Base-by-base conservation (phyloP, 2,797 vertebrate genomes). In the Danio choprae region DNA sequence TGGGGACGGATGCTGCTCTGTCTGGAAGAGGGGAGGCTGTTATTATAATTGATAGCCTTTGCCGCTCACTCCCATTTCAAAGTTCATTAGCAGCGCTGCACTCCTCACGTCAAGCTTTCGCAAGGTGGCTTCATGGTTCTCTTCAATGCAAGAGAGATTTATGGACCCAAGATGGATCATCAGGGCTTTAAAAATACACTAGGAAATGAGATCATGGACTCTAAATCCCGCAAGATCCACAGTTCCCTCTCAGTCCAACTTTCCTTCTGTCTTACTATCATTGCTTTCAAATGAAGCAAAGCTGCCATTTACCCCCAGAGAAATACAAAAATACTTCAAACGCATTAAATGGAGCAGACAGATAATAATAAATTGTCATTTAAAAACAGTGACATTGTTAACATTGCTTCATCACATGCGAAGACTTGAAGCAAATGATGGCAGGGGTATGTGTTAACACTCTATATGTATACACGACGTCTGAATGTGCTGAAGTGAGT, bases 31-130 rank as follows among this genome's bases (percentile, higher is more conserved):
- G 53, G 81, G 73, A 50, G 78, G 78, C 55, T 56, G 80, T 80
- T 81, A 81, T 83, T 77, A 81, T 84, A 81, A 85, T 85, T 82
- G 80, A 86, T 86, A 79, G 84, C 53, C 69, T 78, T 83, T 67
- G 78, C 60, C 29, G 16, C 79, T 84, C 67, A 73, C 80, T 83
- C 62, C 79, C 81, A 84, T 86, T 87, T 86, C 80, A 83, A 85
- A 84, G 83, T 85, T 85, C 84, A 86, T 89, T 87, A 84, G 56
- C 79, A 53, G 41, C 22, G 38, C 78, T 56, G 41, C 60, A 71
- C 80, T 80, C 62, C 70, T 74, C 78, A 55, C n/a, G 10, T 78
- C 72, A 56, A 64, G 60, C 62, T 77, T 80, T 73, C 46, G 64
- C 36, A 62, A 73, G 65, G 29, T 59, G 50, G 29, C 53, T 70